A percentile compares a stretch with the other conserved stretches of the same genome.
Evolutionary conservation across 2,113 vertebrate genomes (phyloP).

Genomic region (Lepidothrix coronata): DNA sequence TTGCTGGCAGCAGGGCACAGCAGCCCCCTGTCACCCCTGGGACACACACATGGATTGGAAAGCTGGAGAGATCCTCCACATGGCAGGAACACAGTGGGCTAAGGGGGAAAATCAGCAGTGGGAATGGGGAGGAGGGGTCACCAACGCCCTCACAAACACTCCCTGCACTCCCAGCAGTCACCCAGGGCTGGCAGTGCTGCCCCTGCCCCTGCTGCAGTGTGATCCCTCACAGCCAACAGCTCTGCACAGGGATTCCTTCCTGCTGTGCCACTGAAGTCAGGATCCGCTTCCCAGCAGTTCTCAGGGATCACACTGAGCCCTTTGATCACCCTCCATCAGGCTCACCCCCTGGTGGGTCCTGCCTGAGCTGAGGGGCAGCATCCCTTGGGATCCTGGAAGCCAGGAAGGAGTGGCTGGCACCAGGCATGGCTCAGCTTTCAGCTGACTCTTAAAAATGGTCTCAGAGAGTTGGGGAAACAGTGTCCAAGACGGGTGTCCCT

Average conservation of each 20-base stretch:
- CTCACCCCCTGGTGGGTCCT: neutral
- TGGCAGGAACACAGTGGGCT: neutral
- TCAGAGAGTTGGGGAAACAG: rapidly evolving
- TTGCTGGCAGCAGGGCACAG: neutral
- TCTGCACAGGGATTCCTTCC: neutral
- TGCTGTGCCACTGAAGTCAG: neutral
- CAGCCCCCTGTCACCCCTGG: rapidly evolving
- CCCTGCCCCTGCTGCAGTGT: neutral
- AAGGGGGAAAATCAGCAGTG: rapidly evolving
- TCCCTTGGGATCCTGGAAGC: neutral
- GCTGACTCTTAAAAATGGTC: neutral
- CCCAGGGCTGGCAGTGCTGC: neutral
- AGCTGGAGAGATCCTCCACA: rapidly evolving
- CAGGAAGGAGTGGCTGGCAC: neutral
- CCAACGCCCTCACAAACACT: neutral
- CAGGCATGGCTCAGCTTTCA: neutral
- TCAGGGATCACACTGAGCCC: rapidly evolving
- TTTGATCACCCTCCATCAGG: neutral
- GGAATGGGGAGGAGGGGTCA: neutral
- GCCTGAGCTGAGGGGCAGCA: neutral
- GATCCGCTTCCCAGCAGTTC: neutral
- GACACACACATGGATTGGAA: neutral
- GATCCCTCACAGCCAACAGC: neutral
- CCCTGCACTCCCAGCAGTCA: rapidly evolving
- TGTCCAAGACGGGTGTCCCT: neutral